Evolutionary conservation across 2,888 invertebrate species (phyloP).

Genomic region (Drosophila koepferae): DNA sequence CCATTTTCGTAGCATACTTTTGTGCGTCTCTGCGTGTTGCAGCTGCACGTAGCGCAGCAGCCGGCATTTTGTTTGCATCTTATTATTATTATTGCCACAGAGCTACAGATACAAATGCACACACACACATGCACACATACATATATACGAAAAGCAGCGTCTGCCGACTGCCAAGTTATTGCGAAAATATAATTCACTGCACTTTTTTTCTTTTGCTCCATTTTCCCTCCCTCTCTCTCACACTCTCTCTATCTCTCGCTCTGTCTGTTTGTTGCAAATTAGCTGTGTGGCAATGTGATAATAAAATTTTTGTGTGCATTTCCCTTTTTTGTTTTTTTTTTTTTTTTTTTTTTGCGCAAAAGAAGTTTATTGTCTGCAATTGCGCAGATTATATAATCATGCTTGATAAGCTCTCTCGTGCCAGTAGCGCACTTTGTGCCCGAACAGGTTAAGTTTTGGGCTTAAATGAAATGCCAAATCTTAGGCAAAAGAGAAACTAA

Average conservation of each 20-base stretch:
- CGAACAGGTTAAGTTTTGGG: constrained; percentile 12
- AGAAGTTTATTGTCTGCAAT: constrained; percentile 77
- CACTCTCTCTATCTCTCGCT: not conserved
- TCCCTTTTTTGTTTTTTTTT: constrained; percentile 38
- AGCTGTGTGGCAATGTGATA: constrained; percentile 73
- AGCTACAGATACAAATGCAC: constrained; percentile 46
- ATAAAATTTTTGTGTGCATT: constrained; percentile 56
- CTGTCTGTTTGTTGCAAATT: constrained; percentile 54
- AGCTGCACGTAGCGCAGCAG: constrained; percentile 51
- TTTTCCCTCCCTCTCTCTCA: constrained; percentile 18
- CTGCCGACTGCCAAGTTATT: constrained; percentile 66
- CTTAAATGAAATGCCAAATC: not conserved
- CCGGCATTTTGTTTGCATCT: constrained; percentile 71
- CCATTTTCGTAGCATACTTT: constrained; percentile 46
- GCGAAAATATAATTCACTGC: constrained; percentile 74
- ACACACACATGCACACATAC: constrained; percentile 15
- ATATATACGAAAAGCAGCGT: constrained; percentile 24
- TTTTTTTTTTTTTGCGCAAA: constrained; percentile 53
- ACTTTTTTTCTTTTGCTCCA: constrained; percentile 45
- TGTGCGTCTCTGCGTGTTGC: constrained; percentile 45
- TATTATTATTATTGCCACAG: constrained; percentile 73
- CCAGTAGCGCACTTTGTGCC: constrained; percentile 11
- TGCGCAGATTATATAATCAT: constrained; percentile 71
- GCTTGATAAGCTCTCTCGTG: constrained; percentile 25
- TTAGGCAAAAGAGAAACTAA: not conserved